Conservation (phyloP, 2,113 vertebrate species). For the Melierax canorus region DNA sequence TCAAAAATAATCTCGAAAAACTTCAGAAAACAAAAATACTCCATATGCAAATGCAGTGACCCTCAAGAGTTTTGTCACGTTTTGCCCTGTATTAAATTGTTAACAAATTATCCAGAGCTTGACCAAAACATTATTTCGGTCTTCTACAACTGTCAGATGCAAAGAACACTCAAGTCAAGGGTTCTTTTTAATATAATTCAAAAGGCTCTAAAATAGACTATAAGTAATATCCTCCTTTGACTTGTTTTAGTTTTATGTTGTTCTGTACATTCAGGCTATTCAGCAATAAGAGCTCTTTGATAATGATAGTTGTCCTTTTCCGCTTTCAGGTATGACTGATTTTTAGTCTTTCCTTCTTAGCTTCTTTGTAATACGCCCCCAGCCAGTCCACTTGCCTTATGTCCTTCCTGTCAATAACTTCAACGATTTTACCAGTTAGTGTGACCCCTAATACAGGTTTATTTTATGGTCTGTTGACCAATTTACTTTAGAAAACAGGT, state of each 20-base stretch:
- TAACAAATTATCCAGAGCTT: not conserved
- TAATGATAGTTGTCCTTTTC: not conserved
- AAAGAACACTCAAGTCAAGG: not conserved
- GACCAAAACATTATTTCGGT: not conserved
- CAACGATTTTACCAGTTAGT: not conserved
- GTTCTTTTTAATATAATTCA: not conserved
- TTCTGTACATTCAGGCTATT: not conserved
- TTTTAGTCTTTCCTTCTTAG: not conserved
- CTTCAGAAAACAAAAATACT: not conserved
- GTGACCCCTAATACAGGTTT: not conserved
- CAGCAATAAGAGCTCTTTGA: not conserved
- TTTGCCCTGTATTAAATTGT: not conserved
- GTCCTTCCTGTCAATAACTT: not conserved
- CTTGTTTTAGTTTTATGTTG: not conserved
- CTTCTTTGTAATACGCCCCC: not conserved
- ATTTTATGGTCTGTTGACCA: not conserved
- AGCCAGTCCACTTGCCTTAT: not conserved
- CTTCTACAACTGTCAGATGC: not conserved
- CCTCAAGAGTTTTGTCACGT: not conserved
- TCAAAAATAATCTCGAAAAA: not conserved
- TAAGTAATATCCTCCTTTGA: not conserved
- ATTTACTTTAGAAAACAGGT: not conserved
- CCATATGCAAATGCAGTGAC: not conserved
- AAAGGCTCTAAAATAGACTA: not conserved
- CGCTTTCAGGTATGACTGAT: not conserved